phyloP scores from a whole-genome alignment of 1,140 invertebrate species.

The Neuroterus valhalla region DNA sequence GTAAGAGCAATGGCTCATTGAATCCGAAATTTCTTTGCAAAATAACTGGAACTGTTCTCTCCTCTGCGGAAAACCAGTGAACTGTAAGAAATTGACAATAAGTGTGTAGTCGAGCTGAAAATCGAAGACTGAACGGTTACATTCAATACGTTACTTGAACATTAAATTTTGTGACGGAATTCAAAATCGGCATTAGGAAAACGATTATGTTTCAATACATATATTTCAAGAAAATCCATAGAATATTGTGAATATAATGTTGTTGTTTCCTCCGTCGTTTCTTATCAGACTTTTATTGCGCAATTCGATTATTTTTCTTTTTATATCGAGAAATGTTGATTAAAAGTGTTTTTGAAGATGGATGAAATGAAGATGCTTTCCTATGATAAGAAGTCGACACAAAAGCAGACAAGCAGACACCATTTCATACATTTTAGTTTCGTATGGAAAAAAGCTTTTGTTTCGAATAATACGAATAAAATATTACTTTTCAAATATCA shows the following conservation, averaged over 20 bases:
- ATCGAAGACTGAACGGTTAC: background rate
- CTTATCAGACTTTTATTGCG: background rate
- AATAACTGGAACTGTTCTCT: background rate
- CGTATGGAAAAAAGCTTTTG: background rate
- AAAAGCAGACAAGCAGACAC: background rate
- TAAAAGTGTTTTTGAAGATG: background rate
- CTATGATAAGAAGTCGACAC: slow-evolving; percentile 8
- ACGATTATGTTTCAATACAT: too few relatives aligned
- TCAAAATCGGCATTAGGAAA: too few relatives aligned
- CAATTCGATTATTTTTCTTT: background rate
- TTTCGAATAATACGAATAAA: too few relatives aligned
- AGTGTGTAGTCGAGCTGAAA: slow-evolving; percentile 1
- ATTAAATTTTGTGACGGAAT: background rate
- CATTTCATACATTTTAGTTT: slow-evolving; percentile 13
- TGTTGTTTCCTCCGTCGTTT: background rate
- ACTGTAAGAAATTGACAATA: slow-evolving; percentile 7
- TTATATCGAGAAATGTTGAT: background rate
- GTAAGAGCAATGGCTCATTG: too few relatives aligned
- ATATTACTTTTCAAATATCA: too few relatives aligned
- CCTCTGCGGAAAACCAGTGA: background rate
- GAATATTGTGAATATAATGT: too few relatives aligned
- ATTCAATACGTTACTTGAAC: background rate
- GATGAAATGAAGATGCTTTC: background rate
- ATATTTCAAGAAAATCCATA: too few relatives aligned
- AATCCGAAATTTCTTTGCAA: background rate